phyloP scores from a whole-genome alignment of 2,113 vertebrate species.

The Tinamus guttatus region DNA sequence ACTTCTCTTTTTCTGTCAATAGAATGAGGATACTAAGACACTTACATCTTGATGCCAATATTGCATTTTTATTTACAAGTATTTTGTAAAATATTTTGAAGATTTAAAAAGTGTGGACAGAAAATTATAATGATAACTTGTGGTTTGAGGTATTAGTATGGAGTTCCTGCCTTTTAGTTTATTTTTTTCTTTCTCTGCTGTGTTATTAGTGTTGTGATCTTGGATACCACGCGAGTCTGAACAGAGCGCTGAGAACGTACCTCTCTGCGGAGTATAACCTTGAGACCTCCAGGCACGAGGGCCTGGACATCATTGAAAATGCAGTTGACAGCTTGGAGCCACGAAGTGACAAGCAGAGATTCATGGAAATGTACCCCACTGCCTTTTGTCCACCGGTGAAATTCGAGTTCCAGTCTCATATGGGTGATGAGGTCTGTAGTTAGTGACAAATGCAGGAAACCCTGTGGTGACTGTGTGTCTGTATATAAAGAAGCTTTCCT shows the following conservation, averaged over 20 bases:
- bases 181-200: slow-evolving; percentile 12
- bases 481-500: neutral
- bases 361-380: slow-evolving; percentile 97
- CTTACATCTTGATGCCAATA: neutral
- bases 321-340: slow-evolving; percentile 97
- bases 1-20: neutral
- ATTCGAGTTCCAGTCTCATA: slow-evolving; percentile 97
- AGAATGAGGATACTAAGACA: neutral
- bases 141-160: neutral
- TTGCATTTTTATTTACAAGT: neutral
- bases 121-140: neutral
- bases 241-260: slow-evolving; percentile 94
- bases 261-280: slow-evolving; percentile 98
- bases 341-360: slow-evolving; percentile 94
- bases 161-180: neutral
- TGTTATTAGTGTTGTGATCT: slow-evolving; percentile 91
- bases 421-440: slow-evolving; percentile 95
- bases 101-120: neutral
- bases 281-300: slow-evolving; percentile 97
- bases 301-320: slow-evolving; percentile 97
- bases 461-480: neutral
- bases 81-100: neutral
- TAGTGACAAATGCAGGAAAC: neutral
- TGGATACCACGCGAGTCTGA: slow-evolving; percentile 96
- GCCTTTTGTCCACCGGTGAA: slow-evolving; percentile 96